These are phyloP conservation scores for Trematomus loennbergii DNA, from an alignment of 2,113 vertebrate species.

Conservation along the genomic window DNA sequence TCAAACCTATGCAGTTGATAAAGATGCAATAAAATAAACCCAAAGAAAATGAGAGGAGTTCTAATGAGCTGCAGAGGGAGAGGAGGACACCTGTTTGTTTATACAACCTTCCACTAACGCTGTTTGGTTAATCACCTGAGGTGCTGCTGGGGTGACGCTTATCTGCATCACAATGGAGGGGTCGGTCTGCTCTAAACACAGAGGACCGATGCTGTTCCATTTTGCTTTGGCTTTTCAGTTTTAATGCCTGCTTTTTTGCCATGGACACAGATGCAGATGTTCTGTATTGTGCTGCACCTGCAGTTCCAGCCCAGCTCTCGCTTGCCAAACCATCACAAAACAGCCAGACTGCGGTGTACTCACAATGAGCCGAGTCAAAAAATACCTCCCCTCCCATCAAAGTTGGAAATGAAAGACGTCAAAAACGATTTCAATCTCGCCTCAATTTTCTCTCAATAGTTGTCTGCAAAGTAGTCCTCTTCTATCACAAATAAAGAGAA, in stretches of 20 bases:
- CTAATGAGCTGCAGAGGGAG: slow-evolving; percentile 82
- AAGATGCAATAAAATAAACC: slow-evolving; percentile 65
- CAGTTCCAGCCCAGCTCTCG: slow-evolving; percentile 61
- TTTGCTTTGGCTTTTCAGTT: slow-evolving; percentile 68
- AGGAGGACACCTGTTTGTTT: slow-evolving; percentile 80
- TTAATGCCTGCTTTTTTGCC: slow-evolving; percentile 55
- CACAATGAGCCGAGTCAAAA: slow-evolving; percentile 34
- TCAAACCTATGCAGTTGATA: slow-evolving; percentile 56
- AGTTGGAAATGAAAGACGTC: slow-evolving; percentile 61
- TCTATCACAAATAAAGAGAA: slow-evolving; percentile 71
- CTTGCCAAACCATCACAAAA: slow-evolving; percentile 57
- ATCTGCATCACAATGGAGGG: slow-evolving; percentile 76
- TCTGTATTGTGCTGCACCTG: slow-evolving; percentile 75
- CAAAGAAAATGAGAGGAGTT: slow-evolving; percentile 62
- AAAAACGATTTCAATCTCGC: slow-evolving; percentile 70
- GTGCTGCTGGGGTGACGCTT: slow-evolving; percentile 68
- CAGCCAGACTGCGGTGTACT: slow-evolving; percentile 34
- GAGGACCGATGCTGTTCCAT: slow-evolving; percentile 72
- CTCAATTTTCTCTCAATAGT: slow-evolving; percentile 69
- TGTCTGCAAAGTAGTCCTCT: slow-evolving; percentile 66
- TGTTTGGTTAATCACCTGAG: slow-evolving; percentile 78
- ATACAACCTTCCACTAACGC: slow-evolving; percentile 69
- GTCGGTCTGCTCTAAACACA: slow-evolving; percentile 70
- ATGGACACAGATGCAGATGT: slow-evolving; percentile 72
- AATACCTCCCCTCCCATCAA: slow-evolving; percentile 31